phyloP scores from a whole-genome alignment of 2,888 invertebrate genomes.

The Agrochola circellaris region DNA sequence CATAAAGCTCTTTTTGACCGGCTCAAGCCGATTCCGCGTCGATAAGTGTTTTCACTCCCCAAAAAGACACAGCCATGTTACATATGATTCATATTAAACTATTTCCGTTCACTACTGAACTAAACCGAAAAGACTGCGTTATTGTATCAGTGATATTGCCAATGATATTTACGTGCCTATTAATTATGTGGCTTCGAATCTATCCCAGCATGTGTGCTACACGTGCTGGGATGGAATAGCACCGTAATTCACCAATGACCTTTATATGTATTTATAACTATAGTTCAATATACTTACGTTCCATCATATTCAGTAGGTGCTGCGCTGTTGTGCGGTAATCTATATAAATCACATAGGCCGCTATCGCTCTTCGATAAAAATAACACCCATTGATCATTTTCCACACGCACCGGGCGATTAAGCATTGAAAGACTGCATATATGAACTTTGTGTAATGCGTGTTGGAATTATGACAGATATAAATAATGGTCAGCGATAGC shows the following conservation, averaged over 20 bases:
- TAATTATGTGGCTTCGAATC: background rate
- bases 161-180: background rate
- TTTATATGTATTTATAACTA: conserved; percentile 37
- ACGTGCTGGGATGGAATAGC: too few species aligned
- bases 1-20: too few species aligned
- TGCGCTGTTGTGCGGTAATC: conserved; percentile 49
- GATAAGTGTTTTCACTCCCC: too few species aligned
- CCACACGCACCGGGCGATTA: conserved; percentile 29
- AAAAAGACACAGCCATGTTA: background rate
- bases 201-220: background rate
- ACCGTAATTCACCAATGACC: conserved; percentile 10
- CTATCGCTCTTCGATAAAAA: conserved; percentile 59
- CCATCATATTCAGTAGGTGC: conserved; percentile 20
- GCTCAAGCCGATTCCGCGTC: too few species aligned
- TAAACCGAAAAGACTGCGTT: background rate
- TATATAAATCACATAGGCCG: conserved; percentile 59
- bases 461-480: conserved; percentile 28
- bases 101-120: background rate
- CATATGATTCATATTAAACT: background rate
- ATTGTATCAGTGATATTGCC: background rate
- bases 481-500: conserved; percentile 32
- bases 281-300: conserved; percentile 40
- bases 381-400: conserved; percentile 54
- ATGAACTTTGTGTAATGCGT: conserved; percentile 26
- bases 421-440: conserved; percentile 28